Evolutionary conservation across 1,140 invertebrate species (phyloP), one percentile per base, ranked within the genome.

Genomic region (Calosoma granatense): DNA sequence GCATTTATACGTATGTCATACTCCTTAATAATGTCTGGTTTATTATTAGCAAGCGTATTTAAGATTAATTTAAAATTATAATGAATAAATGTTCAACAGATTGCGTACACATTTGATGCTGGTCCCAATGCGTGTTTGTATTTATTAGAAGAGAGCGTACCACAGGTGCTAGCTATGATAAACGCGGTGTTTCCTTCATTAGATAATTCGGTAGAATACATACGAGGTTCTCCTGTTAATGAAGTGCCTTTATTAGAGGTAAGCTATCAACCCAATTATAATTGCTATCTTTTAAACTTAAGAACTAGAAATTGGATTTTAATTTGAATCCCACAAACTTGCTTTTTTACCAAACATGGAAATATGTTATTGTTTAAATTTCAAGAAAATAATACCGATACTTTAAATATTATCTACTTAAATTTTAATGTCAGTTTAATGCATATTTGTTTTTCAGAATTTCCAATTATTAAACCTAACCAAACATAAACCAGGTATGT

Each of bases 21-120:
- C n/a, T n/a, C n/a, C n/a, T n/a, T n/a, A n/a, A n/a, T n/a, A n/a
- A n/a, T 53, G 53, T 51, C 26, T 30, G 52, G 52, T 20, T 39
- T 51, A 22, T 26, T 12, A n/a, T 20, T 12, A 20, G 15, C 22
- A 20, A 2, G 20, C 15, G 19, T 39, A 12, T 20, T 19, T 14
- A 21, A 56, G 2, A n/a, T n/a, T n/a, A n/a, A n/a, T n/a, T n/a
- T n/a, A n/a, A n/a, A n/a, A n/a, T 23, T 4, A 57, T 22, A 2
- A 4, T 14, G 20, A 12, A 2, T 36, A 1, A 57, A 57, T 36
- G 1, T 21, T 39, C 47, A 62, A 61, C 64, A 89, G 85, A 79
- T 88, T 2, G 92, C 92, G 2, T 98, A 98, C 69, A 97, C 94
- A 20, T 98, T 94, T 78, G 95, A 98, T 82, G 95, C 95, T 59